phyloP scores from a whole-genome alignment of 2,113 vertebrate species.

The Aegithalos caudatus region DNA sequence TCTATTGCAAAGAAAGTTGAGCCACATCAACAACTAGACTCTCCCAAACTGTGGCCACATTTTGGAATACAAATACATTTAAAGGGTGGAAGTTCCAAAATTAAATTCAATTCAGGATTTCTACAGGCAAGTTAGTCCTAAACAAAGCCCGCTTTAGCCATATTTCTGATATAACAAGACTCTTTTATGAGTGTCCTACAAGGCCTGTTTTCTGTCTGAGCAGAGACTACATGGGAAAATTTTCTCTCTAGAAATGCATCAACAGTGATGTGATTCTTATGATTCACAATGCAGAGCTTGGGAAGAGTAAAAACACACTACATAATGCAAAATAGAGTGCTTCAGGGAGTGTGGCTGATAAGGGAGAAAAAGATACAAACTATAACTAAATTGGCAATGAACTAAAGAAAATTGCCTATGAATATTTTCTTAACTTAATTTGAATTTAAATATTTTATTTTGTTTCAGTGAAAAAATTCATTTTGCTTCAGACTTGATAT shows the following conservation, averaged over 20 bases:
- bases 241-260: background rate
- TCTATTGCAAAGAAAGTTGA: background rate
- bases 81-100: background rate
- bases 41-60: background rate
- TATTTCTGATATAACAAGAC: background rate
- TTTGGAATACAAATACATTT: background rate
- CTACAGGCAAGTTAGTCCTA: background rate
- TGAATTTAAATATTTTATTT: conserved; percentile 6
- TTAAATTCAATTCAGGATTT: background rate
- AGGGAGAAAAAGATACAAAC: background rate
- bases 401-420: background rate
- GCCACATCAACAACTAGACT: background rate
- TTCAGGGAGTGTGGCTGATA: background rate
- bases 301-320: background rate
- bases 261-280: background rate
- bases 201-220: background rate
- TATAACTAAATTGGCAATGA: background rate
- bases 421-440: conserved; percentile 1
- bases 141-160: background rate
- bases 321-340: background rate
- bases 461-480: background rate
- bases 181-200: background rate
- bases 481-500: background rate
- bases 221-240: background rate
- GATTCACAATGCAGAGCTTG: background rate